Conservation (phyloP, 2,113 vertebrate species). For the Nothobranchius furzeri region DNA sequence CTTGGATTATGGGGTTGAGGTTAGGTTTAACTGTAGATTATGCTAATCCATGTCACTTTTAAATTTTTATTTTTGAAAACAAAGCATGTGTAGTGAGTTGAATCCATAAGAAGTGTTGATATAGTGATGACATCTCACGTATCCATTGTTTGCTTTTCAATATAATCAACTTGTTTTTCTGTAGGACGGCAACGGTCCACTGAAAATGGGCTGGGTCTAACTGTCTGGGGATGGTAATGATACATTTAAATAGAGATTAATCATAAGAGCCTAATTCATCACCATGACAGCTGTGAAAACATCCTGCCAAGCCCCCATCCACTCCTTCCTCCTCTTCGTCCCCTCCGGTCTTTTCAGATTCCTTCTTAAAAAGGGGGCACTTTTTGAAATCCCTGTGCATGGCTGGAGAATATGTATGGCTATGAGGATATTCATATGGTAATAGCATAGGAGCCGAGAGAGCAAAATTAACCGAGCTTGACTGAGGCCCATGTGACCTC, state of each 20-base stretch:
- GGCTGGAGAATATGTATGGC: constrained; percentile 67
- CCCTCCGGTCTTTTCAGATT: constrained; percentile 69
- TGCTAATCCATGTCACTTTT: constrained; percentile 1
- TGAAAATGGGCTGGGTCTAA: constrained; percentile 58
- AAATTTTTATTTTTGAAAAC: not conserved
- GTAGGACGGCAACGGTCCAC: constrained; percentile 47
- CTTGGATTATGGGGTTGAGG: constrained; percentile 31
- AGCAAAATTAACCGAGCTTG: constrained; percentile 76
- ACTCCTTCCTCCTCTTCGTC: constrained; percentile 65
- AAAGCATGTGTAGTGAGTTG: constrained; percentile 15
- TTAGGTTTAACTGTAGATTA: not conserved
- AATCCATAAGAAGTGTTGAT: constrained; percentile 23
- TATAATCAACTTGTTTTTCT: constrained; percentile 65
- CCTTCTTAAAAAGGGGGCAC: constrained; percentile 45
- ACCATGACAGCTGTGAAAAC: constrained; percentile 75
- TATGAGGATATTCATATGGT: constrained; percentile 74
- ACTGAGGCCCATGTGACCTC: constrained; percentile 72
- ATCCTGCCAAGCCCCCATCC: constrained; percentile 65
- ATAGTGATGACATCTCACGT: constrained; percentile 17
- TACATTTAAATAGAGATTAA: constrained; percentile 79
- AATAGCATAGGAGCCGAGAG: constrained; percentile 66
- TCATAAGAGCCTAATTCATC: constrained; percentile 75
- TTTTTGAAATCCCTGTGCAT: constrained; percentile 64
- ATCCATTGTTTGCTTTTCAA: constrained; percentile 31
- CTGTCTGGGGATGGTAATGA: constrained; percentile 69